phyloP scores from a whole-genome alignment of 37 sponge, comb jelly and placozoan species.

The Oopsacas minuta region DNA sequence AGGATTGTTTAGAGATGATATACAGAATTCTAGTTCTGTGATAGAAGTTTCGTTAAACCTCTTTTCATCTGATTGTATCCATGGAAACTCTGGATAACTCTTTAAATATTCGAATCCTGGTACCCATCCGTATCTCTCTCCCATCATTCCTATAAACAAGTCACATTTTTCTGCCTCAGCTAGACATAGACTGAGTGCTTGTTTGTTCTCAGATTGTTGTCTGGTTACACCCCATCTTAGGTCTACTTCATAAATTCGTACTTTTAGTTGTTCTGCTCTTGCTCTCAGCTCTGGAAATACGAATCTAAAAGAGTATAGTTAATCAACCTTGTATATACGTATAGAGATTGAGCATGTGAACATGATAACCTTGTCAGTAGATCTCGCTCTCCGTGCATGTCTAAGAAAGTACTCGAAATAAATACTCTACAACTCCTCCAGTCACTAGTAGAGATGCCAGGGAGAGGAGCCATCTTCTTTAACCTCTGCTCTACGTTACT shows the following conservation, averaged over 20 bases:
- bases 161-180: slow-evolving; percentile 65
- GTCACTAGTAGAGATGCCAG: slow-evolving; percentile 25
- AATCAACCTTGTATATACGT: background rate
- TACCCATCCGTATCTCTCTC: slow-evolving; percentile 87
- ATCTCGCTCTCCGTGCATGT: slow-evolving; percentile 93
- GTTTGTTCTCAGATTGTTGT: slow-evolving; percentile 54
- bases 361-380: slow-evolving; percentile 48
- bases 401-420: slow-evolving; percentile 91
- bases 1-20: slow-evolving; percentile 50
- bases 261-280: slow-evolving; percentile 35
- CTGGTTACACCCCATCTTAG: slow-evolving; percentile 98
- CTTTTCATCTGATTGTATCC: slow-evolving; percentile 55
- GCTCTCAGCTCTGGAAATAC: slow-evolving; percentile 87
- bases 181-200: slow-evolving; percentile 76
- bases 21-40: slow-evolving; percentile 86
- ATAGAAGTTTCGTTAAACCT: slow-evolving; percentile 48
- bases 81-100: slow-evolving; percentile 62
- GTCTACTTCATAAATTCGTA: slow-evolving; percentile 86
- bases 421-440: slow-evolving; percentile 86
- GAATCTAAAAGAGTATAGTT: slow-evolving; percentile 1
- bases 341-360: background rate
- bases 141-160: slow-evolving; percentile 80
- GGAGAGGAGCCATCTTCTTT: slow-evolving; percentile 25
- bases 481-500: background rate
- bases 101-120: slow-evolving; percentile 50